Base-by-base conservation (phyloP, 1,140 invertebrate genomes). In the Drosophila varians region DNA sequence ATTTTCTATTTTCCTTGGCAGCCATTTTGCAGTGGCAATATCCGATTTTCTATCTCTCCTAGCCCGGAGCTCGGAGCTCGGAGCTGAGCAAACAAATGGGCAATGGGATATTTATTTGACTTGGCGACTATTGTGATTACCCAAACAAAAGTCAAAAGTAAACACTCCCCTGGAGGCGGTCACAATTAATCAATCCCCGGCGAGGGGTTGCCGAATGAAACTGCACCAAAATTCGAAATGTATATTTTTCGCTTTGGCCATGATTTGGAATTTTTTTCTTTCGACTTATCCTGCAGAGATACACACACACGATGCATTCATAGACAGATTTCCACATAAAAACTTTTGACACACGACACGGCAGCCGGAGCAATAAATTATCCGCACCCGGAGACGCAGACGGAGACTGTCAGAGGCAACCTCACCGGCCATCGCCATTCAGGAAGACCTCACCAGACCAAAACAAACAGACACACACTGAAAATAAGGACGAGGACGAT, bases 261-360 rank as follows among this genome's bases (percentile, higher is more conserved):
- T 87, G 74, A 87, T 87, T 87, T 69, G 60, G 69, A 80, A 72
- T 68, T 87, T 79, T 77, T 57, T 55, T 26, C 42, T 16, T 18
- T 42, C 6, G 14, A 18, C 9, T 42, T 42, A 75, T 66, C 54
- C 69, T 61, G 66, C 60, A 68, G 26, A 71, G 60, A 53, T 31
- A 77, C 49, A 72, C 25, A 70, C 66, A 53, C 34, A 77, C 51
- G 56, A 60, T 68, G 82, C 82, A 87, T 87, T 87, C 82, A 87
- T 87, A 82, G 86, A 82, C 82, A 86, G 78, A 87, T 86, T 74
- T 73, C 77, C 76, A 74, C 60, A 74, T 68, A 87, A 87, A 87
- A 87, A 87, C 77, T 82, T 72, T 87, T 87, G 82, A 87, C 82
- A 87, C 82, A 87, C 82, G 82, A 87, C 82, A 87, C 82, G 70